Conservation (phyloP, 2,113 vertebrate genomes). For the Chamaea fasciata region DNA sequence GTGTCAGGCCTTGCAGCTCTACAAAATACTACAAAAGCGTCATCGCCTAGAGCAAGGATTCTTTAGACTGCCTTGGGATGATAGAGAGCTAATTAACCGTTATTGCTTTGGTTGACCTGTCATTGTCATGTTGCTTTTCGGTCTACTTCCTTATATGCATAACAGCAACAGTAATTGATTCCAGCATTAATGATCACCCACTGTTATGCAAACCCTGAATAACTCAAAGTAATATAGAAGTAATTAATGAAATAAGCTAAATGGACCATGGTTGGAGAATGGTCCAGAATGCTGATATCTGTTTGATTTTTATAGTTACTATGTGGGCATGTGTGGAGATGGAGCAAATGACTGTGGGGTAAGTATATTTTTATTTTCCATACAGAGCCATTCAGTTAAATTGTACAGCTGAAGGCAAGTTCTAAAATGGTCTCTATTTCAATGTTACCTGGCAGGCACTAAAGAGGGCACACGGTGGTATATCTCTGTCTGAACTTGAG, state of each 20-base stretch:
- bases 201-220: neutral
- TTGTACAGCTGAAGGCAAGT: neutral
- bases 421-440: neutral
- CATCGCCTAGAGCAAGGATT: neutral
- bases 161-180: neutral
- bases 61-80: neutral
- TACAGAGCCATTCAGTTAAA: neutral
- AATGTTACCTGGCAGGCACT: slow-evolving; percentile 77
- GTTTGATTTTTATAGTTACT: slow-evolving; percentile 82
- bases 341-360: slow-evolving; percentile 98
- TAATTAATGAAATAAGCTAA: neutral
- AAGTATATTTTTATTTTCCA: slow-evolving; percentile 63
- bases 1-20: neutral
- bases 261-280: neutral
- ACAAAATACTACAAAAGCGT: neutral
- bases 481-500: slow-evolving; percentile 95
- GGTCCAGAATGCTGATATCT: neutral
- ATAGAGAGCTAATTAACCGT: neutral
- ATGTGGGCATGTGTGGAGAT: slow-evolving; percentile 97
- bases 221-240: neutral
- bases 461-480: slow-evolving; percentile 93
- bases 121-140: neutral
- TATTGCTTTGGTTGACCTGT: neutral
- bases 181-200: neutral
- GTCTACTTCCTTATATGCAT: neutral